Evolutionary conservation across 2,797 vertebrate genomes (phyloP).

Genomic region (Periophthalmus magnuspinnatus): DNA sequence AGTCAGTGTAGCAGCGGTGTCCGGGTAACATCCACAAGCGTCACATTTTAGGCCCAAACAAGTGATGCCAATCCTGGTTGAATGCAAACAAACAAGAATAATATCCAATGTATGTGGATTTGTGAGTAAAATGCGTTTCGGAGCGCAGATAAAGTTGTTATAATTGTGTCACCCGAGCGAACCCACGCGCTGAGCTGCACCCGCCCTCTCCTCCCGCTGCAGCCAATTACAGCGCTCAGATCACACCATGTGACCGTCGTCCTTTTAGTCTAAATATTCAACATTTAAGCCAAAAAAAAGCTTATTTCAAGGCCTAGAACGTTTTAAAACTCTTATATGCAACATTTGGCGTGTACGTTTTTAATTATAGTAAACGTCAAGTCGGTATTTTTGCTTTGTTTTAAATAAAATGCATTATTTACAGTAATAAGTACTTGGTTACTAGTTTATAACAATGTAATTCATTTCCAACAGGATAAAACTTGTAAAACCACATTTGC

Average conservation of each 20-base stretch:
- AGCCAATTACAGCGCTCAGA: conserved; percentile 60
- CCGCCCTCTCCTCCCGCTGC: conserved; percentile 71
- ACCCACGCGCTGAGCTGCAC: conserved; percentile 90
- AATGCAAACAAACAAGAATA: conserved; percentile 39
- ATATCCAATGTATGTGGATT: conserved; percentile 54
- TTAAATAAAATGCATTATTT: background rate
- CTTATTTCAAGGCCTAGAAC: background rate
- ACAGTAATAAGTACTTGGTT: background rate
- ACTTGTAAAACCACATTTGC: background rate
- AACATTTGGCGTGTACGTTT: background rate
- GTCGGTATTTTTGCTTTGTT: background rate
- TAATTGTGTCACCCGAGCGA: conserved; percentile 97
- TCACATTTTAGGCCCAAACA: conserved; percentile 73
- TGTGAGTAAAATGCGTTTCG: conserved; percentile 84
- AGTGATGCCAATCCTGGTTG: conserved; percentile 42
- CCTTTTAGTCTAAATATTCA: conserved; percentile 59
- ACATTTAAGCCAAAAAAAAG: conserved; percentile 35
- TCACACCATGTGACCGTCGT: conserved; percentile 80
- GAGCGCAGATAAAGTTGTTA: conserved; percentile 96
- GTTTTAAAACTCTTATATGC: background rate
- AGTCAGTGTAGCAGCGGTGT: conserved; percentile 1
- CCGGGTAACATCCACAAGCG: conserved; percentile 54
- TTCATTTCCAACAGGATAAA: background rate
- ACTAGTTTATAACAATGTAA: background rate
- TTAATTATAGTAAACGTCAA: background rate